These are phyloP conservation scores for Alauda arvensis DNA, from an alignment of 2,797 vertebrate species.

Conservation along the genomic window DNA sequence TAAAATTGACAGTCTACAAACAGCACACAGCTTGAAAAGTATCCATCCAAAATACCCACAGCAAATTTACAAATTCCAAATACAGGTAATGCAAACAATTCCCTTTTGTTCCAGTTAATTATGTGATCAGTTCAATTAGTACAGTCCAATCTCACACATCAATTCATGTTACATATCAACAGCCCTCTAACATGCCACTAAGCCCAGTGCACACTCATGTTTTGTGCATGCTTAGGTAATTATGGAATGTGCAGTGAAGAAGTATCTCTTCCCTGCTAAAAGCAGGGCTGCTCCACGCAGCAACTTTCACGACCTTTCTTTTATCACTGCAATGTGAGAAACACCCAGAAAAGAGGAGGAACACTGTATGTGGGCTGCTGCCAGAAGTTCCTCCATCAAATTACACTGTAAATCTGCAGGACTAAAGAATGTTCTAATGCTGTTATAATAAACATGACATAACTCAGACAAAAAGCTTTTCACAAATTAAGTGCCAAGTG, in stretches of 20 bases:
- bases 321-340: not conserved
- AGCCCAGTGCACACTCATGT: not conserved
- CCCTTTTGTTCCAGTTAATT: not conserved
- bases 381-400: conserved; percentile 8
- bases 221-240: not conserved
- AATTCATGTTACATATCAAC: not conserved
- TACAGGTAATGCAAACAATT: conserved; percentile 5
- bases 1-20: not conserved
- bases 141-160: not conserved
- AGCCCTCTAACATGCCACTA: not conserved
- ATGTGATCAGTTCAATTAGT: not conserved
- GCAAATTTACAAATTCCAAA: conserved; percentile 6
- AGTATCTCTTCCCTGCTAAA: not conserved
- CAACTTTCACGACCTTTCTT: not conserved
- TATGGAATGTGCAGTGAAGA: not conserved
- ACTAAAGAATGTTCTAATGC: not conserved
- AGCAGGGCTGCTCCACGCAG: rapidly evolving
- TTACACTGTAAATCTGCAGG: not conserved
- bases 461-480: conserved; percentile 38
- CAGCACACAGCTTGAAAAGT: not conserved
- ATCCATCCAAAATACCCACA: not conserved
- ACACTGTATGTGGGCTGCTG: not conserved
- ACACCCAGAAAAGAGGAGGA: not conserved
- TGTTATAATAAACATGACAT: conserved; percentile 18
- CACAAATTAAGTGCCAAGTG: conserved; percentile 17